A percentile compares a stretch with the other conserved stretches of the same genome.
Evolutionary conservation across 1,140 invertebrate genomes (phyloP).

Genomic region (Neuroterus valhalla): DNA sequence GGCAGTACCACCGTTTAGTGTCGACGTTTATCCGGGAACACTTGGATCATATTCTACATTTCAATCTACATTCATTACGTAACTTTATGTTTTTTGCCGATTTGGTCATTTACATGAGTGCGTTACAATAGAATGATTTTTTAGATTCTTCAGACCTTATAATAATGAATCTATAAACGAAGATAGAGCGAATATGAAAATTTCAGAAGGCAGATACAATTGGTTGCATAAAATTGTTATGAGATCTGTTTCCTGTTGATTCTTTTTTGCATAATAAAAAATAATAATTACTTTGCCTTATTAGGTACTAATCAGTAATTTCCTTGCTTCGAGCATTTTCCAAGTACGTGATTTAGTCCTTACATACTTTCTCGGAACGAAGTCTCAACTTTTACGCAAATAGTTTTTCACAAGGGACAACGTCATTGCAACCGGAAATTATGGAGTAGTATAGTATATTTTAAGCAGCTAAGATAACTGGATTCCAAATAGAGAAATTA

Average conservation of each 20-base stretch:
- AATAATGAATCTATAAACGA: not conserved
- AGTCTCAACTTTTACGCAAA: not conserved
- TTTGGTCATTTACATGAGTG: not conserved
- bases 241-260: constrained; percentile 21
- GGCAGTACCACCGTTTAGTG: not conserved
- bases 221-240: constrained; percentile 20
- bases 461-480: not conserved
- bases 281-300: constrained; percentile 13
- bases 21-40: constrained; percentile 16
- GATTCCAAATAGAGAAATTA: too few relatives aligned
- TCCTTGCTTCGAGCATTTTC: not conserved
- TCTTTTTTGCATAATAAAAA: constrained; percentile 1
- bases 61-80: not conserved
- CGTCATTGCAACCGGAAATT: not conserved
- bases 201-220: not conserved
- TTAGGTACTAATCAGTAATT: constrained; percentile 17
- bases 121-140: too few relatives aligned
- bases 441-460: not conserved
- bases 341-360: not conserved
- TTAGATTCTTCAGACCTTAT: not conserved
- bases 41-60: constrained; percentile 3
- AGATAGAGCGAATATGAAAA: not conserved
- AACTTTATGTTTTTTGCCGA: not conserved
- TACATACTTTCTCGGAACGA: constrained; percentile 12
- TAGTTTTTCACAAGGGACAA: not conserved